Base-by-base conservation (phyloP, 2,888 invertebrate genomes). In the Tolmerus cingulatus region DNA sequence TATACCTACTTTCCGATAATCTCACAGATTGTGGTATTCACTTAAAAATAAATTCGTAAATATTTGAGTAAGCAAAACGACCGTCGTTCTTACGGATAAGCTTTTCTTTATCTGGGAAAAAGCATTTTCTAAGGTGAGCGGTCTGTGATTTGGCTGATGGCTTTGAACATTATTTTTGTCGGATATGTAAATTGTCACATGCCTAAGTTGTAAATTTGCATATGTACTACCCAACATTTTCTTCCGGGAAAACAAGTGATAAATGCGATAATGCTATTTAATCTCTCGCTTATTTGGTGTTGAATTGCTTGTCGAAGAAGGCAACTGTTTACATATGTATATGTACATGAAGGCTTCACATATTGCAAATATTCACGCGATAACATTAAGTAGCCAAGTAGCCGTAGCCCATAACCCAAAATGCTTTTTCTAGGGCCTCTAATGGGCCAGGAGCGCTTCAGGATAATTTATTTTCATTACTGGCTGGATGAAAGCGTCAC, bases 391-490 rank as follows among this genome's bases (percentile, higher is more conserved):
- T 27, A 66, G 66, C 23, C 66, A 66, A 27, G 51, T 51, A n/a
- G 51, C 51, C 51, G 51, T n/a, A 51, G n/a, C 51, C 66, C 19
- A 23, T 66, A 27, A 23, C 27, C 8, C 66, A 27, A 23, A 23
- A 19, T 66, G 66, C 12, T 23, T 19, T 66, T 66, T 23, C 66
- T 66, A 66, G 66, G 27, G 66, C 23, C 27, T 66, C 66, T 66
- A 66, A 66, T 66, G 66, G 19, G 66, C 66, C 27, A 12, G 27
- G 23, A 27, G 9, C 19, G 66, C 66, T 66, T 27, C 27, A 66
- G 27, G 66, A 66, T 66, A 66, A 66, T 66, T 66, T 66, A 66
- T 66, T 82, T 82, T 66, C 82, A 37, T n/a, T 82, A 82, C 19
- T 12, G 19, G 57, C 23, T 55, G 57, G 37, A 82, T 82, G 37